These are phyloP conservation scores for Ruditapes philippinarum DNA, from an alignment of 1,140 invertebrate species.

Conservation along the genomic window DNA sequence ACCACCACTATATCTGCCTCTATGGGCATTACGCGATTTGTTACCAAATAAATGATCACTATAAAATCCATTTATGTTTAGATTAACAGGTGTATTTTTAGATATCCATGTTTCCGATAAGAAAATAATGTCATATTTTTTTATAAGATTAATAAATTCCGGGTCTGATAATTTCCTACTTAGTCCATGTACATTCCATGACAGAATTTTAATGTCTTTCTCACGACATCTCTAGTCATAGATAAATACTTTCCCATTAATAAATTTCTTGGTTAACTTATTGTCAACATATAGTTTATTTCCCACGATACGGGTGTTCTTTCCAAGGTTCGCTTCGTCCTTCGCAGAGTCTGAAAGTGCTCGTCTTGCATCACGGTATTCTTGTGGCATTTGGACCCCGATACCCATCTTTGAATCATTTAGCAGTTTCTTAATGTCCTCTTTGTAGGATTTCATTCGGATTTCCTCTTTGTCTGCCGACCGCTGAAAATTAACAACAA, in stretches of 20 bases:
- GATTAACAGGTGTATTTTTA: slow-evolving; percentile 1
- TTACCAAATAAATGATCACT: slow-evolving; percentile 1
- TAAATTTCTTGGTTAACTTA: neutral
- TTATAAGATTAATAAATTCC: slow-evolving; percentile 4
- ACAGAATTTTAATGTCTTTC: neutral
- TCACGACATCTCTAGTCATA: neutral
- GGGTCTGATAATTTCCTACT: neutral
- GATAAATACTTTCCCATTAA: neutral
- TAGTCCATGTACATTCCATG: slow-evolving; percentile 28
- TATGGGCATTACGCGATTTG: neutral
- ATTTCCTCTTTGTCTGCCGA: neutral
- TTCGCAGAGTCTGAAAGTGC: neutral
- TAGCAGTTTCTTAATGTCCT: neutral
- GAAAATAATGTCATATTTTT: neutral
- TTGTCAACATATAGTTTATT: slow-evolving; percentile 13
- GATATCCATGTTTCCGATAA: slow-evolving; percentile 27
- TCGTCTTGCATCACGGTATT: neutral
- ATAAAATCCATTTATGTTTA: slow-evolving; percentile 1
- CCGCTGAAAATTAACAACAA: neutral
- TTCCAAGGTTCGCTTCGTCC: neutral
- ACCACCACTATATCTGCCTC: slow-evolving; percentile 7
- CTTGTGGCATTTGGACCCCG: neutral
- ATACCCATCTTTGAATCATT: neutral
- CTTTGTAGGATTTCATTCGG: neutral
- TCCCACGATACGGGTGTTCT: neutral